Evolutionary conservation across 1,140 invertebrate species (phyloP).

Genomic region (Parapsyche elsis): DNA sequence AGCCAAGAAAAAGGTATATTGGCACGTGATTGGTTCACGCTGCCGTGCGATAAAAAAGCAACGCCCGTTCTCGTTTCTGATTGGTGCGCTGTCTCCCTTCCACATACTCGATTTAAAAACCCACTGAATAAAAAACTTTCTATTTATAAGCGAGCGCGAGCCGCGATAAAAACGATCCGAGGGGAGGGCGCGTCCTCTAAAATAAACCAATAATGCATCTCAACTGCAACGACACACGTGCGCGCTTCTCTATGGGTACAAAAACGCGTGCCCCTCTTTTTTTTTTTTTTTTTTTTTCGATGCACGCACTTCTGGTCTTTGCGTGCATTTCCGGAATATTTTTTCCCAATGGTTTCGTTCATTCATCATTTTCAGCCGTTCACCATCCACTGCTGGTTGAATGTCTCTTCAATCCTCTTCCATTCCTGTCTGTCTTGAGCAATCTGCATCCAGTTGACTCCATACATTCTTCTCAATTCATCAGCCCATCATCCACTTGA

Average conservation of each 20-base stretch:
- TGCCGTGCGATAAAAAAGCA: slow-evolving; percentile 23
- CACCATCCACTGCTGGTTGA: no score
- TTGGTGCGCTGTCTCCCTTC: slow-evolving; percentile 25
- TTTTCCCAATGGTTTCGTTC: no score
- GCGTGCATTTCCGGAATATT: no score
- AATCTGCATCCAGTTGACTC: no score
- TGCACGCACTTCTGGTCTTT: neutral
- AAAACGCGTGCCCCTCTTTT: neutral
- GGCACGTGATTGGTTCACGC: neutral
- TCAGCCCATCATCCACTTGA: no score
- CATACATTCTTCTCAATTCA: no score
- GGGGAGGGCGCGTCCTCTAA: slow-evolving; percentile 13
- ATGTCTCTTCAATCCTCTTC: no score
- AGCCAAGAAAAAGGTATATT: neutral
- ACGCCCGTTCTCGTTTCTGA: neutral
- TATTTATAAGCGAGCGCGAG: slow-evolving; percentile 40
- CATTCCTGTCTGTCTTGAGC: no score
- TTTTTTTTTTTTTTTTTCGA: neutral
- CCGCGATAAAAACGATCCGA: neutral
- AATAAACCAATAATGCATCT: slow-evolving; percentile 22
- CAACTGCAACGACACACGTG: neutral
- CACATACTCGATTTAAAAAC: slow-evolving; percentile 8
- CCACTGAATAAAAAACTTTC: slow-evolving; percentile 49
- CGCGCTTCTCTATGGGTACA: neutral
- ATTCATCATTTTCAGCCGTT: no score